phyloP scores from a whole-genome alignment of 2,113 vertebrate species.

The Corythaixoides concolor region DNA sequence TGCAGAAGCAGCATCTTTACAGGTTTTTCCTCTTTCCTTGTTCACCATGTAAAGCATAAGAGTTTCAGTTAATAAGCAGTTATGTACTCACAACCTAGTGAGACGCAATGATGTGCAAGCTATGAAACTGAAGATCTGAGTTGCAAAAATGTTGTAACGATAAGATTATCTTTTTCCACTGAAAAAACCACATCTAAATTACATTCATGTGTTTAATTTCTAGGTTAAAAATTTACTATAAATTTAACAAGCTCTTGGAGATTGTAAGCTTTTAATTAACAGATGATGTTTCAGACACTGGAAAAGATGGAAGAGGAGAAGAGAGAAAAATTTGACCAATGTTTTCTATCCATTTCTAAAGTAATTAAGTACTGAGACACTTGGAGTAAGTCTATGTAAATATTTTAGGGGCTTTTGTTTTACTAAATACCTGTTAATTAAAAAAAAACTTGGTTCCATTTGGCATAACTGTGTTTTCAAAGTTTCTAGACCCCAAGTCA shows the following conservation, averaged over 20 bases:
- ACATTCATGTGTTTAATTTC: not conserved
- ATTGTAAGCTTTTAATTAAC: not conserved
- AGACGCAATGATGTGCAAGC: not conserved
- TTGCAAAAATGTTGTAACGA: not conserved
- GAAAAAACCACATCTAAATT: not conserved
- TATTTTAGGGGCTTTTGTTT: not conserved
- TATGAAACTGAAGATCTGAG: not conserved
- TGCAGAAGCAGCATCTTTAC: not conserved
- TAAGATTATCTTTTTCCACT: not conserved
- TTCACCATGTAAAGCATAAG: not conserved
- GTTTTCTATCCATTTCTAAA: not conserved
- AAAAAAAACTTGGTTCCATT: not conserved
- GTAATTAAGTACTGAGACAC: not conserved
- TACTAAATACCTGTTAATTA: not conserved
- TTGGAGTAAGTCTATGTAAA: not conserved
- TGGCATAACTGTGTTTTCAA: not conserved
- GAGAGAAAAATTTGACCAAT: not conserved
- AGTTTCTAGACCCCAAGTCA: not conserved
- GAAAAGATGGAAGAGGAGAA: not conserved
- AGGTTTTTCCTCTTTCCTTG: not conserved
- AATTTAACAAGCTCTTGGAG: not conserved
- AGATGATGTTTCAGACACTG: not conserved
- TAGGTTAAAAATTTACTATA: not conserved
- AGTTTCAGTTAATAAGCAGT: not conserved
- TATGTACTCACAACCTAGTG: not conserved